Evolutionary conservation across 2,797 vertebrate species (phyloP).

Genomic region (Otus scops): DNA sequence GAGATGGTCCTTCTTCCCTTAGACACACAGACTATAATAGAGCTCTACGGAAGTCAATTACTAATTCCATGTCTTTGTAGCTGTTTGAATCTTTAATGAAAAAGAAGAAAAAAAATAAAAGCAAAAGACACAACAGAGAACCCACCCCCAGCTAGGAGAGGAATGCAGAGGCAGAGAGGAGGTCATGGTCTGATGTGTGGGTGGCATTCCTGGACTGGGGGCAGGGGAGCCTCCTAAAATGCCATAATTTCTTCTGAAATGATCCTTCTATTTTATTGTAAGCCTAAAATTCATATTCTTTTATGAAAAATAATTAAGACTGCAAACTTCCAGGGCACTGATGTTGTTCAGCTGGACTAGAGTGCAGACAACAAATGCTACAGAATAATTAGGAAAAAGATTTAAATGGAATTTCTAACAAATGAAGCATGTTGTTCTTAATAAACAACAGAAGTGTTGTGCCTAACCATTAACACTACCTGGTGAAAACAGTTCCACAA

Average conservation of each 20-base stretch:
- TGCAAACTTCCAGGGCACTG: neutral
- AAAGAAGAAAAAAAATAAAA: neutral
- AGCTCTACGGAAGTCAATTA: neutral
- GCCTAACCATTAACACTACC: neutral
- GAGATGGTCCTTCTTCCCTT: neutral
- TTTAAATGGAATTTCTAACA: neutral
- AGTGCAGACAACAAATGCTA: neutral
- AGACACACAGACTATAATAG: neutral
- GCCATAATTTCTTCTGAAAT: neutral
- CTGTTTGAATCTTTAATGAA: neutral
- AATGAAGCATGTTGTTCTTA: neutral
- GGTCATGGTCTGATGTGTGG: constrained; percentile 5
- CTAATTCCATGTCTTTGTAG: neutral
- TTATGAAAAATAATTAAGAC: neutral
- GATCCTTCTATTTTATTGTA: neutral
- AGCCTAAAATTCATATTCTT: neutral
- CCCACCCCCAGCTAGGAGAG: neutral
- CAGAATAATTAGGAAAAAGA: neutral
- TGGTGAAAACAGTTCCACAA: neutral
- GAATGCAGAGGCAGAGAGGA: constrained; percentile 42
- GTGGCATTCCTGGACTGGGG: neutral
- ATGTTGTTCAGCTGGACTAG: neutral
- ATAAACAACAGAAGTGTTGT: constrained; percentile 14
- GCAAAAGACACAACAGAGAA: neutral
- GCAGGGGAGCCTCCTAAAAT: neutral